phyloP scores from a whole-genome alignment of 2,888 invertebrate species.

The Macrophya alboannulata region DNA sequence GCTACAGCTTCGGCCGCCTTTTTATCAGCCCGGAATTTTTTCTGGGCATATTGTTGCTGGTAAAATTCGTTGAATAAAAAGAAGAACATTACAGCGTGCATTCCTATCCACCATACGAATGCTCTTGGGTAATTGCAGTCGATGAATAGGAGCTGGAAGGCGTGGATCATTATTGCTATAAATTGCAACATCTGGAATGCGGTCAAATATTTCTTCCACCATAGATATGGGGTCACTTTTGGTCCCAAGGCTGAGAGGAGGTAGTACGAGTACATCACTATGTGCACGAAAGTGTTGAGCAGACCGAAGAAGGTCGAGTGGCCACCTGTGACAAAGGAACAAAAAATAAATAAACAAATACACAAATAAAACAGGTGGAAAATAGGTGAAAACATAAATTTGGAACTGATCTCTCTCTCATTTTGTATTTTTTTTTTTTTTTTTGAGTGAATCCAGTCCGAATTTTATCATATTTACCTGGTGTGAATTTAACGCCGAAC shows the following conservation, averaged over 20 bases:
- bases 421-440: neutral
- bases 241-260: conserved; percentile 96
- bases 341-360: no score
- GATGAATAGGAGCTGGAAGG: conserved; percentile 94
- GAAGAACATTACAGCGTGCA: conserved; percentile 98
- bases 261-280: conserved; percentile 97
- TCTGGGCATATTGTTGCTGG: conserved; percentile 87
- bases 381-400: neutral
- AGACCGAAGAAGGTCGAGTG: conserved; percentile 98
- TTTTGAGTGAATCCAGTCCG: neutral
- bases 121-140: conserved; percentile 96
- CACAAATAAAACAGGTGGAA: conserved; percentile 51
- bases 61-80: conserved; percentile 98
- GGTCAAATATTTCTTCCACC: conserved; percentile 98
- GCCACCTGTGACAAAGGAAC: conserved; percentile 86
- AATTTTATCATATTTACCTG: conserved; percentile 83
- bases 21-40: conserved; percentile 72
- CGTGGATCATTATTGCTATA: conserved; percentile 94
- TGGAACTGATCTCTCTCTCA: neutral
- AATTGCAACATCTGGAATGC: conserved; percentile 96
- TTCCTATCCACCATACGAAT: conserved; percentile 98
- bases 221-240: conserved; percentile 91
- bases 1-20: conserved; percentile 72
- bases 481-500: conserved; percentile 98
- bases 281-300: conserved; percentile 97